Evolutionary conservation across 2,888 invertebrate species (phyloP).

Genomic region (Kuschelorhynchus macadamiae): DNA sequence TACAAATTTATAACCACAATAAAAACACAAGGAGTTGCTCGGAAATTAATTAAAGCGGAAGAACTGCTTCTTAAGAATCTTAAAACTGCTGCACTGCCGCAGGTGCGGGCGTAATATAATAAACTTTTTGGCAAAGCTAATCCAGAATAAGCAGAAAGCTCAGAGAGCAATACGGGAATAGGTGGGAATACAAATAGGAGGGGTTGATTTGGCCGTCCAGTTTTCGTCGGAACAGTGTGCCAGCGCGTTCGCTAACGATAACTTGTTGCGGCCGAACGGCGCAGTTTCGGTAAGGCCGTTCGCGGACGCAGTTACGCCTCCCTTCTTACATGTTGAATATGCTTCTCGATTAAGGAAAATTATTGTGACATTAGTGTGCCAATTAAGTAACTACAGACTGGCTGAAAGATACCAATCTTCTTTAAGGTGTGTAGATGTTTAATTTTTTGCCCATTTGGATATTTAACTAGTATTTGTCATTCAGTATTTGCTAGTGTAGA

Average conservation of each 20-base stretch:
- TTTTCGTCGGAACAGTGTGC: slow-evolving; percentile 41
- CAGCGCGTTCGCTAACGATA: slow-evolving; percentile 40
- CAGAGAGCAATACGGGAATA: slow-evolving; percentile 60
- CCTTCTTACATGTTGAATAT: slow-evolving; percentile 45
- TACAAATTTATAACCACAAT: slow-evolving; percentile 41
- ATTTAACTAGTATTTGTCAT: no score
- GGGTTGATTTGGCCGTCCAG: slow-evolving; percentile 47
- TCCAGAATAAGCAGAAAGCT: slow-evolving; percentile 56
- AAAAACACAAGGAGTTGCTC: slow-evolving; percentile 38
- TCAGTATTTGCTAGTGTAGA: no score
- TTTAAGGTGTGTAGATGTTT: no score
- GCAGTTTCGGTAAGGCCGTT: slow-evolving; percentile 12
- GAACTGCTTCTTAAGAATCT: slow-evolving; percentile 41
- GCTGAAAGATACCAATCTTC: not conserved
- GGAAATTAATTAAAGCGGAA: slow-evolving; percentile 44
- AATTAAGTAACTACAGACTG: slow-evolving; percentile 7
- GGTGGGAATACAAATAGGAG: slow-evolving; percentile 56
- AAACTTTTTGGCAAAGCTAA: slow-evolving; percentile 49
- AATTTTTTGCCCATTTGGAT: no score
- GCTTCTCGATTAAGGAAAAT: slow-evolving; percentile 3
- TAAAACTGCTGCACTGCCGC: slow-evolving; percentile 43
- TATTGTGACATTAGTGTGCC: slow-evolving; percentile 7
- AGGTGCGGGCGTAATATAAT: slow-evolving; percentile 49
- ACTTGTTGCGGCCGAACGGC: slow-evolving; percentile 43
- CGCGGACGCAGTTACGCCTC: slow-evolving; percentile 45